Conservation (phyloP, 1,140 invertebrate species). For the Drosophila subobscura region DNA sequence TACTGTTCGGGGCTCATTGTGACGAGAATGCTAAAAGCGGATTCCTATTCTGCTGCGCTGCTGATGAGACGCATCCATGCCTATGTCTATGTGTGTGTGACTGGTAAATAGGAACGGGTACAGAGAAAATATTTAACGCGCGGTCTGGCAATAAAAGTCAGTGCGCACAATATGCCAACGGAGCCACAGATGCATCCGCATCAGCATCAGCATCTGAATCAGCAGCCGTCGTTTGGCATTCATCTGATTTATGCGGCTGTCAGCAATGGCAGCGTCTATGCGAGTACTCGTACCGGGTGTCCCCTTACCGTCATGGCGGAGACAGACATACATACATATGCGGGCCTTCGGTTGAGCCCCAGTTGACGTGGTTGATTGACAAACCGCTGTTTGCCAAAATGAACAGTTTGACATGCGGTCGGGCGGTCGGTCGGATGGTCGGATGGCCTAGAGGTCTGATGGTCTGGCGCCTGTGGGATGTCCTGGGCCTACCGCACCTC, state of each 20-base stretch:
- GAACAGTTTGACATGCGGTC: conserved; percentile 69
- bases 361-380: conserved; percentile 65
- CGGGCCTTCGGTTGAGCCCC: conserved; percentile 22
- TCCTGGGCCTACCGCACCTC: too few relatives aligned
- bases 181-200: conserved; percentile 11
- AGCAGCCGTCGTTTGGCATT: conserved; percentile 47
- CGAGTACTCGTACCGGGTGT: too few relatives aligned
- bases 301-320: too few relatives aligned
- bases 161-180: conserved; percentile 46
- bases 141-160: conserved; percentile 58
- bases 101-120: too few relatives aligned
- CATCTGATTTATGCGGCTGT: conserved; percentile 76
- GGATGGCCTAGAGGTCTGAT: too few relatives aligned
- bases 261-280: conserved; percentile 24
- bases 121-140: conserved; percentile 59
- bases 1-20: conserved; percentile 4
- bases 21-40: conserved; percentile 33
- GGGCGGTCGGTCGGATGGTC: conserved; percentile 11
- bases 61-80: conserved; percentile 34
- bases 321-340: conserved; percentile 28
- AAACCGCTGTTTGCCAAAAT: conserved; percentile 75
- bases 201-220: conserved; percentile 33
- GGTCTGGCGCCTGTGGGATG: too few relatives aligned
- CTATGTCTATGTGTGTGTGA: conserved; percentile 40
- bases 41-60: conserved; percentile 15